Conservation (phyloP, 2,797 vertebrate species). For the Iguana delicatissima region DNA sequence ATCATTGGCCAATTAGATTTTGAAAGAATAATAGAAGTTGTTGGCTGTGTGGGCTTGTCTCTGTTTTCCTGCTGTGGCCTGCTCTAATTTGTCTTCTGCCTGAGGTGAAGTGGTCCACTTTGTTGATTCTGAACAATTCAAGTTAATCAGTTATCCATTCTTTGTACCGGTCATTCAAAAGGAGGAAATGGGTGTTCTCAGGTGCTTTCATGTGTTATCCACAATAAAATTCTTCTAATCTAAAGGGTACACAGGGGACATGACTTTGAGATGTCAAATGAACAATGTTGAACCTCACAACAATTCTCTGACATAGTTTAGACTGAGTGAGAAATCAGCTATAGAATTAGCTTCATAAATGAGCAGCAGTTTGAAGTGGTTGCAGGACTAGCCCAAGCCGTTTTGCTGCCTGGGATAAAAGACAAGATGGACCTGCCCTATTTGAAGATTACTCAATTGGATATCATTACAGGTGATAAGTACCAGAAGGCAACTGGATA, state of each 20-base stretch:
- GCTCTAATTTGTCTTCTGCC: conserved; percentile 18
- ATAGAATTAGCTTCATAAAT: not conserved
- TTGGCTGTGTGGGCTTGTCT: not conserved
- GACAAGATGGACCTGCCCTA: not conserved
- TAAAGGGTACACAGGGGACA: not conserved
- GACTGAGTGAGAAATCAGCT: not conserved
- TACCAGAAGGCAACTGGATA: not conserved
- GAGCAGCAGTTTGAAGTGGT: not conserved
- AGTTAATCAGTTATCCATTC: not conserved
- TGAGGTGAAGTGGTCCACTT: conserved; percentile 16
- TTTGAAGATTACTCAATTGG: not conserved
- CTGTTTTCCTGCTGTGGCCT: not conserved
- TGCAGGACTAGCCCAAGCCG: not conserved
- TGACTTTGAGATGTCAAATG: not conserved
- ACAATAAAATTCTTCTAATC: not conserved
- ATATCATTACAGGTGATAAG: not conserved
- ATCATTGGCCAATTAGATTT: conserved; percentile 9
- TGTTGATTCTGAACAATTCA: conserved; percentile 24
- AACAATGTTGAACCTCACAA: not conserved
- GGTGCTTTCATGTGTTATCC: not conserved
- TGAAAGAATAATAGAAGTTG: conserved; percentile 1
- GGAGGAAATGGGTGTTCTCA: not conserved
- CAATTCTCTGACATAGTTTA: not conserved
- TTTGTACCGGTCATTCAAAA: conserved; percentile 13
- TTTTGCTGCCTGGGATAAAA: not conserved